Base-by-base conservation (phyloP, 1,140 invertebrate genomes). In the Drosophila ercepeae region DNA sequence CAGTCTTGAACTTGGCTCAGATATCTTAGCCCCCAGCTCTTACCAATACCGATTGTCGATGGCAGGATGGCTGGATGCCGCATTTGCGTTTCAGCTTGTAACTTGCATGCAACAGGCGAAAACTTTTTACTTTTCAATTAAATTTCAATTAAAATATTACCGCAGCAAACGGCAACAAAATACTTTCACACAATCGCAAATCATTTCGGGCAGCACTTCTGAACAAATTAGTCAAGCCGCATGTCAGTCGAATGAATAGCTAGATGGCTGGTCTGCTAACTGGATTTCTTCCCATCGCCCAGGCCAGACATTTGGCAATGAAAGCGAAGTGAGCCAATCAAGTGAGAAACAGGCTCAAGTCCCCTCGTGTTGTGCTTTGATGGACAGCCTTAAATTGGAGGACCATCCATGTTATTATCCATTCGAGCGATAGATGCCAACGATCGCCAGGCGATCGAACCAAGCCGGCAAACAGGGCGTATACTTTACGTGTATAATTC, bases 151-250 rank as follows among this genome's bases (percentile, higher is more conserved):
- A 86, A 84, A 86, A 75, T 84, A 75, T 73, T 73, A 70, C 68
- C 36, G 59, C 68, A 61, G 52, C 46, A 54, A 59, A 61, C 34
- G 51, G 32, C 60, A 46, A 53, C 34, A 60, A 86, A 86, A 88
- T 73, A 84, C 81, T 84, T 84, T 84, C 81, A 81, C 79, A 86
- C 65, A 76, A 67, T 51, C 29, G 68, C 72, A 86, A 84, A 76
- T 86, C 72, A 84, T 76, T 84, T 84, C 81, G 79, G 61, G 81
- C 81, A 84, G 76, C 81, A 86, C 68, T 84, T 84, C 81, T 86
- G 72, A 51, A 63, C 68, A 68, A 84, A 84, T 84, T 84, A 88
- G 82, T 76, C 81, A 84, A 67, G 57, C 76, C 67, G 76, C 81
- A 73, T 76, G 82, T 84, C 81, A 32, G 29, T 11, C 29, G 29